Percentiles rank a stretch among this genome's conserved stretches.
phyloP scores from a whole-genome alignment of 2,797 vertebrate genomes.

The Lepus townsendii region DNA sequence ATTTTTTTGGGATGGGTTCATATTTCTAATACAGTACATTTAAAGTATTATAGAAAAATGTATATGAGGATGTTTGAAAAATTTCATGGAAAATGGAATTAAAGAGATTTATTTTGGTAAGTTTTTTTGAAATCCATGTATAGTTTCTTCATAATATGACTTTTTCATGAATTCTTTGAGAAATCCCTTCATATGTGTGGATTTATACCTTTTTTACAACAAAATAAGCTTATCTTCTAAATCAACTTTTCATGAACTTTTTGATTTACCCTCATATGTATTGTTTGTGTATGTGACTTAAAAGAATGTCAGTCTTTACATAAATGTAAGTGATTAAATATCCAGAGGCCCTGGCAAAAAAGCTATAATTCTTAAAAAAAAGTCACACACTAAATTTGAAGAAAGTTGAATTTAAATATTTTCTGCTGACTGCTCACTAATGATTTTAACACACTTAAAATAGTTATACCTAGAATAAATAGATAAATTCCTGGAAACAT shows the following conservation, averaged over 20 bases:
- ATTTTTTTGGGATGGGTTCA: background rate
- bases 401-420: background rate
- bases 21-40: background rate
- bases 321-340: background rate
- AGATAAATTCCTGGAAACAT: no score
- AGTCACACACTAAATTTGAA: constrained; percentile 1
- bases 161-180: no score
- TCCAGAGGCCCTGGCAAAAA: background rate
- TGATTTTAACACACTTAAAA: background rate
- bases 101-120: no score
- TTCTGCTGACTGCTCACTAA: background rate
- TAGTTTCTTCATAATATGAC: no score
- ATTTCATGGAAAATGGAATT: no score
- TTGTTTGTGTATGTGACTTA: background rate
- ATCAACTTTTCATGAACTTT: no score
- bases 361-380: background rate
- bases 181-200: no score
- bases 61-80: background rate
- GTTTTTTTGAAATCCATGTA: no score
- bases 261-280: background rate
- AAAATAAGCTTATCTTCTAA: no score
- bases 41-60: background rate
- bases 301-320: background rate
- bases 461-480: background rate
- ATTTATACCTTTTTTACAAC: no score